A percentile compares a stretch with the other conserved stretches of the same genome.
phyloP scores from a whole-genome alignment of 2,888 invertebrate species.

The Stegana nigrithorax region DNA sequence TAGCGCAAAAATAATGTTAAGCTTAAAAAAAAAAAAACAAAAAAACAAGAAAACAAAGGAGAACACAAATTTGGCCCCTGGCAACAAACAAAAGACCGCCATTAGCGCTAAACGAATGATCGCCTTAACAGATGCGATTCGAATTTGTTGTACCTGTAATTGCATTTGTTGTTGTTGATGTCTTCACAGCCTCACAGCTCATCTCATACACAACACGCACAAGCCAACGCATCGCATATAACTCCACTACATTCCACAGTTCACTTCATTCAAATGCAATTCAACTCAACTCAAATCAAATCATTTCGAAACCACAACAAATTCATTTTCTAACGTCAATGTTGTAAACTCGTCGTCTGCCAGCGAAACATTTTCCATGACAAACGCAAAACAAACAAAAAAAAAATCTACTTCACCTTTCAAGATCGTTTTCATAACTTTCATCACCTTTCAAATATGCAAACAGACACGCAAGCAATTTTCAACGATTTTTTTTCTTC shows the following conservation, averaged over 20 bases:
- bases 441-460: background rate
- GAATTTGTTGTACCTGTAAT: background rate
- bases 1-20: too few species aligned
- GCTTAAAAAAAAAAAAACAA: too few species aligned
- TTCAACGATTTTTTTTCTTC: background rate
- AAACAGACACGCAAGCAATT: background rate
- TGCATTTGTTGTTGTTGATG: background rate
- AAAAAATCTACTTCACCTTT: background rate
- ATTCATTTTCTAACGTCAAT: background rate
- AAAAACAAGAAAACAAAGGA: background rate
- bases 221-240: too few species aligned
- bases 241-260: too few species aligned
- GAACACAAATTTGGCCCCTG: too few species aligned
- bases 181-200: background rate
- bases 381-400: background rate
- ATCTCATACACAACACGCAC: background rate
- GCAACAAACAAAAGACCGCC: background rate
- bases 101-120: background rate
- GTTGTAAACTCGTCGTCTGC: background rate
- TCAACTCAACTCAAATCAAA: too few species aligned
- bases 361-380: too few species aligned
- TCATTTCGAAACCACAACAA: background rate
- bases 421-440: background rate
- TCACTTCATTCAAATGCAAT: too few species aligned
- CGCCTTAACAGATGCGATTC: background rate